Evolutionary conservation across 2,888 invertebrate genomes (phyloP).

Genomic region (Digitonthophagus gazella): DNA sequence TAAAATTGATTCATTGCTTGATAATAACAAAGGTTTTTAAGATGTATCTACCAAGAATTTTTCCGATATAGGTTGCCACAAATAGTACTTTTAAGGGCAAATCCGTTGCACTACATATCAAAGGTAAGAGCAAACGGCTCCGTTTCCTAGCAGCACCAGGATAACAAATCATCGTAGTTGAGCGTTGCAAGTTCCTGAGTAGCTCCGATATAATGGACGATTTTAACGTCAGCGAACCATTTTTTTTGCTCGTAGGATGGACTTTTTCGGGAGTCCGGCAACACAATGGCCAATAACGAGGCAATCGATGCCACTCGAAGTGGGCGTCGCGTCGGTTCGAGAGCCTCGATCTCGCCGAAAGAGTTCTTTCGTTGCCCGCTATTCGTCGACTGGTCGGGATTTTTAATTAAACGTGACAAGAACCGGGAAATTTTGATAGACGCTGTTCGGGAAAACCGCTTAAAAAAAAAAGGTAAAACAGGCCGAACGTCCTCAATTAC

Average conservation of each 20-base stretch:
- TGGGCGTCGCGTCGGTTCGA: slow-evolving; percentile 2
- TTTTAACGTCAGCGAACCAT: neutral
- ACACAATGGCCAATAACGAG: slow-evolving; percentile 14
- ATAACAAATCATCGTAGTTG: neutral
- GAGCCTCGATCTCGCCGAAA: neutral
- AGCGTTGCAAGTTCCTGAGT: neutral
- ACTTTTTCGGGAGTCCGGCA: slow-evolving; percentile 5
- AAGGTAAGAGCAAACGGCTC: neutral
- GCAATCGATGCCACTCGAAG: slow-evolving; percentile 17
- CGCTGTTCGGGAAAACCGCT: neutral
- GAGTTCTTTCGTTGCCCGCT: neutral
- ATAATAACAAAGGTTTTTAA: too few species aligned
- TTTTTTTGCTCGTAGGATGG: neutral
- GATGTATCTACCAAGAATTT: too few species aligned
- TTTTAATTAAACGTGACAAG: neutral
- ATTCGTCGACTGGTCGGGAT: neutral
- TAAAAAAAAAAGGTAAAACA: neutral
- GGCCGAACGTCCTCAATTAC: neutral
- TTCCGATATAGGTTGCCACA: neutral
- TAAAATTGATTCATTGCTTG: too few species aligned
- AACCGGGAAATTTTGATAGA: neutral
- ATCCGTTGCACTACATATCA: neutral
- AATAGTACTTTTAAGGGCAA: neutral
- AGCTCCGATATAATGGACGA: neutral
- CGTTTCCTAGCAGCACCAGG: neutral